These are phyloP conservation scores for Rugalucina vietnamica DNA, from an alignment of 2,888 invertebrate species.

Conservation along the genomic window DNA sequence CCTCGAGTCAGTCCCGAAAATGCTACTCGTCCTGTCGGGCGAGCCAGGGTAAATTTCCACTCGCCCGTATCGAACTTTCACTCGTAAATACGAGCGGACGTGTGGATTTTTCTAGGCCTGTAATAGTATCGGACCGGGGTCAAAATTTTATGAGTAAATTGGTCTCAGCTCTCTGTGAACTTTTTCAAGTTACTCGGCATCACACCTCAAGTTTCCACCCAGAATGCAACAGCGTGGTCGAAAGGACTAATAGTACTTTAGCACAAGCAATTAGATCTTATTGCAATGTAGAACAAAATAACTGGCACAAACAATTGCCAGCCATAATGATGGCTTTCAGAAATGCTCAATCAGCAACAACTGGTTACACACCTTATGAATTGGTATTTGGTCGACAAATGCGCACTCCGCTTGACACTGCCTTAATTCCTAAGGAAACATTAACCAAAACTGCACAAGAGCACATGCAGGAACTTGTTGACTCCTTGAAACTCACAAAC, in stretches of 20 bases:
- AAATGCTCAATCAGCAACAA: slow-evolving; percentile 36
- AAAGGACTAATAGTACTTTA: slow-evolving; percentile 46
- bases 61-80: too few relatives aligned
- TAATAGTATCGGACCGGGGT: slow-evolving; percentile 56
- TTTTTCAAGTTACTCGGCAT: slow-evolving; percentile 54
- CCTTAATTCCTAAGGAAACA: slow-evolving; percentile 23
- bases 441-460: slow-evolving; percentile 14
- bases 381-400: slow-evolving; percentile 39
- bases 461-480: slow-evolving; percentile 12
- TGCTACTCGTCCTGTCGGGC: too few relatives aligned
- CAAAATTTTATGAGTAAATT: slow-evolving; percentile 55
- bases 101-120: too few relatives aligned
- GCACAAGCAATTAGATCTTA: slow-evolving; percentile 53
- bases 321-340: slow-evolving; percentile 58
- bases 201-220: slow-evolving; percentile 60
- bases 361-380: slow-evolving; percentile 33
- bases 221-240: slow-evolving; percentile 50
- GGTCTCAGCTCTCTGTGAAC: slow-evolving; percentile 59
- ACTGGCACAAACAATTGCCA: slow-evolving; percentile 48
- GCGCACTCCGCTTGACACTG: slow-evolving; percentile 30
- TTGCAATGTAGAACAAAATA: slow-evolving; percentile 41
- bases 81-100: too few relatives aligned
- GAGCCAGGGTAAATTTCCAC: too few relatives aligned
- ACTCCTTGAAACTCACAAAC: slow-evolving; percentile 13
- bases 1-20: too few relatives aligned